These are phyloP conservation scores for Kryptolebias ocellatus DNA, from an alignment of 2,797 vertebrate genomes.

Conservation along the genomic window DNA sequence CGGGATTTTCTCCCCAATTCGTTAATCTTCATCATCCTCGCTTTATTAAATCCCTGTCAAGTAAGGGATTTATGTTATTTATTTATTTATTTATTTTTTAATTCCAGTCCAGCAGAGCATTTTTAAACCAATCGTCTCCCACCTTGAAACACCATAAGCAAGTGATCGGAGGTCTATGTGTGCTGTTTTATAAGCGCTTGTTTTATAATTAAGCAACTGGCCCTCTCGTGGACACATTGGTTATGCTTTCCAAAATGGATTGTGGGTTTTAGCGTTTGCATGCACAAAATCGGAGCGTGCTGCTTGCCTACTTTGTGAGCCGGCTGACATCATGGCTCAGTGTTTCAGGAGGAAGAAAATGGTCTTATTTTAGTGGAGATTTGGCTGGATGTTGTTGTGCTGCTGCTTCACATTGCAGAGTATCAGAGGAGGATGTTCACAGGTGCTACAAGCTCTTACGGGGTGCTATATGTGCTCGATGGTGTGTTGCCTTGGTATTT, in stretches of 20 bases:
- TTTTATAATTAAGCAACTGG: slow-evolving; percentile 50
- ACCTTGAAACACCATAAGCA: slow-evolving; percentile 50
- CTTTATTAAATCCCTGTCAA: slow-evolving; percentile 70
- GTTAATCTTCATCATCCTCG: slow-evolving; percentile 73
- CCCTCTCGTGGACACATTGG: slow-evolving; percentile 42
- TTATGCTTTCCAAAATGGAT: slow-evolving; percentile 37
- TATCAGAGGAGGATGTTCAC: slow-evolving; percentile 63
- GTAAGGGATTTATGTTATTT: slow-evolving; percentile 54
- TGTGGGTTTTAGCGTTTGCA: slow-evolving; percentile 42
- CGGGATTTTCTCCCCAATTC: slow-evolving; percentile 61
- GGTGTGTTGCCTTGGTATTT: slow-evolving; percentile 59
- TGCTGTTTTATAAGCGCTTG: slow-evolving; percentile 63
- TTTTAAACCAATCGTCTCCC: slow-evolving; percentile 27
- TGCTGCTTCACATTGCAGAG: slow-evolving; percentile 59
- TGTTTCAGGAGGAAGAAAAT: slow-evolving; percentile 53
- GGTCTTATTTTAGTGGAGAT: slow-evolving; percentile 51
- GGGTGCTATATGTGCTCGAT: slow-evolving; percentile 56
- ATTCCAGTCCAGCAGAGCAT: slow-evolving; percentile 45
- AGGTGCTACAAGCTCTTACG: slow-evolving; percentile 67
- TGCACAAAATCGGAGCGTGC: slow-evolving; percentile 54
- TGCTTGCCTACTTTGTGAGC: slow-evolving; percentile 62
- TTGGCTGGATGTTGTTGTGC: slow-evolving; percentile 68
- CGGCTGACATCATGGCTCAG: slow-evolving; percentile 62
- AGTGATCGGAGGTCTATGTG: slow-evolving; percentile 54
- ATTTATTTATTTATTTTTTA: slow-evolving; percentile 28